Percentiles rank a stretch among this genome's conserved stretches.
phyloP scores from a whole-genome alignment of 92 coral and sea anemone species.

The Phymanthus crucifer region DNA sequence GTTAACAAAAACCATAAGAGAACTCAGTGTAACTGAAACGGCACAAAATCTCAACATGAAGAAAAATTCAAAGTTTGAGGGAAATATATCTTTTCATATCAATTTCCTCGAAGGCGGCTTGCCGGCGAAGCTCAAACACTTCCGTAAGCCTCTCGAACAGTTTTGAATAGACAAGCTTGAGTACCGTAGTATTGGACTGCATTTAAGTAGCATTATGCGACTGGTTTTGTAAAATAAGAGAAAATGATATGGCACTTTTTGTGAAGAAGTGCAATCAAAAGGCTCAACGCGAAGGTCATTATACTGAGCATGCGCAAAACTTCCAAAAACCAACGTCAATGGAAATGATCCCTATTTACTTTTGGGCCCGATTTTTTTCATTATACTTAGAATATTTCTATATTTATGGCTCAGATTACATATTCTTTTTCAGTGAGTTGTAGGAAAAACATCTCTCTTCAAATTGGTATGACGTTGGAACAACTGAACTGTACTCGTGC shows the following conservation, averaged over 20 bases:
- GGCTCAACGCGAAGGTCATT: background rate
- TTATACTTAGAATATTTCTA: background rate
- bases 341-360: background rate
- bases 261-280: background rate
- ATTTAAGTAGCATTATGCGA: background rate
- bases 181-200: background rate
- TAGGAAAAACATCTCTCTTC: background rate
- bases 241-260: background rate
- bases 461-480: background rate
- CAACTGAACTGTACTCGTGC: too few species aligned
- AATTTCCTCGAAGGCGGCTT: background rate
- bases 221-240: background rate
- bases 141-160: background rate
- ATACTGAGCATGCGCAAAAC: constrained; percentile 5
- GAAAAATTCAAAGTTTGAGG: background rate
- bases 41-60: background rate
- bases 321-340: background rate
- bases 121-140: background rate
- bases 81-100: background rate
- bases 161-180: background rate
- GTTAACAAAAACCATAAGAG: background rate
- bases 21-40: background rate
- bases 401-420: background rate
- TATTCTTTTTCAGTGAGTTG: too few species aligned
- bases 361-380: background rate